Percentiles rank a stretch among this genome's conserved stretches.
These are phyloP conservation scores for Agriopis marginaria DNA, from an alignment of 2,888 invertebrate species.

Conservation along the genomic window DNA sequence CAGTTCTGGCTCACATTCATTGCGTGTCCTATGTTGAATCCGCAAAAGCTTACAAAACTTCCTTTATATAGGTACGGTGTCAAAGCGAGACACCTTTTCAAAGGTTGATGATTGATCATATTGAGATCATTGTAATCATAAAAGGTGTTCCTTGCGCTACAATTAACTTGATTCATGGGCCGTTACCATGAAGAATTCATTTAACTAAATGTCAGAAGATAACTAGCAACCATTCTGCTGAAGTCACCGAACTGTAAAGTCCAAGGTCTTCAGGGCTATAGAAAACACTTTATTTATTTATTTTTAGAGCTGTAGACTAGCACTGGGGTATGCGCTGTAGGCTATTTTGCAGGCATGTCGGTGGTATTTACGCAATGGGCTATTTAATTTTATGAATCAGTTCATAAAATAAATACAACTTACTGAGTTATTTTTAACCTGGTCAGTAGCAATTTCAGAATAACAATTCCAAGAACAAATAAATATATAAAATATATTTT, in stretches of 20 bases:
- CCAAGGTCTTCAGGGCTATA: slow-evolving; percentile 40
- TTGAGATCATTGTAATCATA: slow-evolving; percentile 27
- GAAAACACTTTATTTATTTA: slow-evolving; percentile 27
- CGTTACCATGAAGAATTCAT: slow-evolving; percentile 24
- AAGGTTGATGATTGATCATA: slow-evolving; percentile 32
- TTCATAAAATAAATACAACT: background rate
- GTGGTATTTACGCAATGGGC: slow-evolving; percentile 6
- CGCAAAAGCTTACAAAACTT: background rate
- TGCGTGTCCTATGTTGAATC: background rate
- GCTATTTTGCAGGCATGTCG: background rate
- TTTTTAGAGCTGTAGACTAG: slow-evolving; percentile 19
- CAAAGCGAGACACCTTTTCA: slow-evolving; percentile 35
- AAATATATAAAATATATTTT: background rate
- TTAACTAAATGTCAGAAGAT: slow-evolving; percentile 35
- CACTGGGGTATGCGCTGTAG: background rate
- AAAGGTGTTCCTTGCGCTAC: slow-evolving; percentile 15
- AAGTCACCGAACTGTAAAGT: slow-evolving; percentile 40
- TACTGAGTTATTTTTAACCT: background rate
- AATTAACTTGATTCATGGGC: slow-evolving; percentile 29
- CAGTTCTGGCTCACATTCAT: too few species aligned
- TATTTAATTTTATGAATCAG: slow-evolving; percentile 2
- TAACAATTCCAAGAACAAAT: background rate
- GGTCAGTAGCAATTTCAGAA: background rate
- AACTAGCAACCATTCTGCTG: slow-evolving; percentile 19
- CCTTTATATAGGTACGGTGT: background rate